Percentiles rank a stretch among this genome's conserved stretches.
Evolutionary conservation across 1,140 invertebrate genomes (phyloP).

Genomic region (Eubasilissa regina): DNA sequence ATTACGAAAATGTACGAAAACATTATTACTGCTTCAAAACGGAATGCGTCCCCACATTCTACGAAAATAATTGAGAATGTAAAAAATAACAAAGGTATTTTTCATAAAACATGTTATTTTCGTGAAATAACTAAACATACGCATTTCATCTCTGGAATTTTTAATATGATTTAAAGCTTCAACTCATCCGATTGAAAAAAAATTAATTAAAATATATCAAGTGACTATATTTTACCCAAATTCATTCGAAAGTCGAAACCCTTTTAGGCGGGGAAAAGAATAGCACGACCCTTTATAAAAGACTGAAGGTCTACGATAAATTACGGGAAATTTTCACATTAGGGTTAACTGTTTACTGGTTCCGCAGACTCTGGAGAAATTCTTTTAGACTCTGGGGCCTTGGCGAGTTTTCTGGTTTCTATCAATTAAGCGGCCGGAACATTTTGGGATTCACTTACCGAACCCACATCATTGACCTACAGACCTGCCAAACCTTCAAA

Average conservation of each 20-base stretch:
- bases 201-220: background rate
- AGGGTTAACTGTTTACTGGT: background rate
- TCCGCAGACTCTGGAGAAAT: background rate
- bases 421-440: constrained; percentile 46
- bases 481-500: constrained; percentile 5
- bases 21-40: no score
- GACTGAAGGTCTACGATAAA: background rate
- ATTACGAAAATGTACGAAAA: no score
- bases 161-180: background rate
- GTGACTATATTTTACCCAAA: constrained; percentile 8
- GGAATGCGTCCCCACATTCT: no score
- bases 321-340: constrained; percentile 15
- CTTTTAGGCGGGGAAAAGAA: constrained; percentile 1
- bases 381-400: constrained; percentile 1
- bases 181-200: constrained; percentile 6
- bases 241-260: constrained; percentile 11
- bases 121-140: no score
- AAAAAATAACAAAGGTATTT: no score
- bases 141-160: background rate
- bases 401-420: constrained; percentile 24
- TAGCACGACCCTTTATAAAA: background rate
- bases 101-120: no score
- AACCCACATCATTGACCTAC: constrained; percentile 48
- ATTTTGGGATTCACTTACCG: constrained; percentile 50
- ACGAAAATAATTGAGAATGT: no score